Base-by-base conservation (phyloP, 2,113 vertebrate genomes). In the Gulo gulo region DNA sequence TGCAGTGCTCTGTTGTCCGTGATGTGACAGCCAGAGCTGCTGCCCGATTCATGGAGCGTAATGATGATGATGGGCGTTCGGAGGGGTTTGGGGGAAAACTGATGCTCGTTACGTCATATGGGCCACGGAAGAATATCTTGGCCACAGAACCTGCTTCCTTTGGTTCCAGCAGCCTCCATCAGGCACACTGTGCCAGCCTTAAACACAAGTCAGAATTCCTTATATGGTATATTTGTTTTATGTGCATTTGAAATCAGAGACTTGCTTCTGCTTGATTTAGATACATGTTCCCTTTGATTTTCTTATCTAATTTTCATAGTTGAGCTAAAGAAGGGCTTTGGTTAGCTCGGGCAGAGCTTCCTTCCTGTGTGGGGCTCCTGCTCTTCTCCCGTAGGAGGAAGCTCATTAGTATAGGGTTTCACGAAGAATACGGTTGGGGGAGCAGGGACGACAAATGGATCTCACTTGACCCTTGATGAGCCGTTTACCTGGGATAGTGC, bases 191-290 rank as follows among this genome's bases (percentile, higher is more conserved):
- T 61, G 26, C 15, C 16, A 52, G 71, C 21, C 52, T 96, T 63
- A 52, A 36, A 52, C 45, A 57, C 57, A 65, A 55, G 76, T 90
- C 74, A 87, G 52, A 73, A 39, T 76, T 61, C 69, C 34, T 84
- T 7, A 15, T 16, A 26, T 52, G 81, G 84, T 36, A 1, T 76
- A 31, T 96, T 74, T 83, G n/a, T 63, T 92, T 80, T 34, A 23
- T n/a, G 78, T 59, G 94, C 79, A 55, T 45, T 81, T 86, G 85
- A 83, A 88, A 63, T 57, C 81, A 95, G 91, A 81, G 63, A 39
- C 65, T 88, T 74, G 50, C 55, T 90, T 95, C 34, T 42, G 47
- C 74, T 74, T 52, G 76, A 67, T 24, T 94, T 71, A 57, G 29
- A 57, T 34, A 24, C 12, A 3, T 13, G 13, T 63, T 85, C 47